Evolutionary conservation across 1,140 invertebrate species (phyloP), one percentile per base, ranked within the genome.

Genomic region (Schlechtendalia chinensis): DNA sequence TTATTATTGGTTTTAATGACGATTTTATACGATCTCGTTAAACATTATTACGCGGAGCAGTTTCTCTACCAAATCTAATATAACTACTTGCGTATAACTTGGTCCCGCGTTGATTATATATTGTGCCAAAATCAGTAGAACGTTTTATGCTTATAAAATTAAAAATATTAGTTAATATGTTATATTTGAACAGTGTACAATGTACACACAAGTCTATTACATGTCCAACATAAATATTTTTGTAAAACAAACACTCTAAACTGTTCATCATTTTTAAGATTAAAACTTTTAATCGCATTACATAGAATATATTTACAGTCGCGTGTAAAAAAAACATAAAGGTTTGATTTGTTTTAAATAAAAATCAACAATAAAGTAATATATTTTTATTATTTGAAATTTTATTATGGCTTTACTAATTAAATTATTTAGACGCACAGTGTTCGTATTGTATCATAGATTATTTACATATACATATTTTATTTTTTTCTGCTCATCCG

Each of bases 141-240:
- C 59, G 29, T 65, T 29, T 6, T 19, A 65, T 32, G n/a, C 24
- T n/a, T n/a, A n/a, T n/a, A n/a, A n/a, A n/a, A n/a, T n/a, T 61
- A 65, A n/a, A 65, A 65, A 65, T 65, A 65, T 19, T 65, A n/a
- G n/a, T n/a, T 65, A 32, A 32, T 32, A 32, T 8, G 29, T 17
- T n/a, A n/a, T n/a, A n/a, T 65, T 58, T 32, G 19, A 39, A 32
- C 61, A 65, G 17, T 65, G 32, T 65, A 65, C 29, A 17, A 65
- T 65, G n/a, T 19, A 19, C 27, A 3, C 11, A 65, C 29, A n/a
- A 32, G 17, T 19, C 19, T 1, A 65, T 17, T 32, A 14, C n/a
- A 32, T 5, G 14, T 59, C 12, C 19, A 0, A 56, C 0, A 56
- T 61, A 2, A n/a, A 8, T 19, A 39, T 65, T 32, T 65, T 65